phyloP scores from a whole-genome alignment of 2,888 invertebrate species.

The Hoplodrina ambigua region DNA sequence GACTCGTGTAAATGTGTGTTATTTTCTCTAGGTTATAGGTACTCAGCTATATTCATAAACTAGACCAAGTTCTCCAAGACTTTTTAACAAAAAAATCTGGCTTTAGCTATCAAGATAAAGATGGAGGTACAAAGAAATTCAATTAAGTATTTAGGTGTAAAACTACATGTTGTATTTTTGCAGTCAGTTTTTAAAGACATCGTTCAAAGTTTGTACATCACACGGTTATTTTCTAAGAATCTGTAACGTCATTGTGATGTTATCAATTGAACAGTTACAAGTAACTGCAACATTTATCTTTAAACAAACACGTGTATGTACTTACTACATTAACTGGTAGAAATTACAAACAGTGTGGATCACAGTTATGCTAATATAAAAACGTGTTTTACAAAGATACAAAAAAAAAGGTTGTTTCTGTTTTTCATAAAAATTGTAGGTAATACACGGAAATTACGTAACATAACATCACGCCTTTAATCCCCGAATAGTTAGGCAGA shows the following conservation, averaged over 20 bases:
- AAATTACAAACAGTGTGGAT: neutral
- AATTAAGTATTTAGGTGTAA: neutral
- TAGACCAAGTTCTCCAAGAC: no score
- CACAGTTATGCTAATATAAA: neutral
- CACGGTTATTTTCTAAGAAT: conserved; percentile 18
- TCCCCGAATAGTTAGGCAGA: no score
- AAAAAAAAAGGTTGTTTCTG: no score
- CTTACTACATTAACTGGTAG: neutral
- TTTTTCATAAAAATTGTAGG: no score
- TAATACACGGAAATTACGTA: no score
- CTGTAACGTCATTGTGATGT: conserved; percentile 28
- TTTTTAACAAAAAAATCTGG: neutral
- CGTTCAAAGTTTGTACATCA: neutral
- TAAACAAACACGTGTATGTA: conserved; percentile 5
- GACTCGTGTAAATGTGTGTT: no score
- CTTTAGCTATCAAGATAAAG: neutral
- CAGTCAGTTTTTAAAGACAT: neutral
- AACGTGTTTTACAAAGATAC: no score
- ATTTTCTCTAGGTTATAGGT: neutral
- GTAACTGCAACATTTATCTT: conserved; percentile 17
- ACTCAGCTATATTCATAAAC: no score
- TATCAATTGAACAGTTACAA: conserved; percentile 31
- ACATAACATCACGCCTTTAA: no score
- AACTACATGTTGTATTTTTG: neutral
- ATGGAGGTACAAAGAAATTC: neutral